phyloP scores from a whole-genome alignment of 2,113 vertebrate genomes.

The Megaceryle maxima region DNA sequence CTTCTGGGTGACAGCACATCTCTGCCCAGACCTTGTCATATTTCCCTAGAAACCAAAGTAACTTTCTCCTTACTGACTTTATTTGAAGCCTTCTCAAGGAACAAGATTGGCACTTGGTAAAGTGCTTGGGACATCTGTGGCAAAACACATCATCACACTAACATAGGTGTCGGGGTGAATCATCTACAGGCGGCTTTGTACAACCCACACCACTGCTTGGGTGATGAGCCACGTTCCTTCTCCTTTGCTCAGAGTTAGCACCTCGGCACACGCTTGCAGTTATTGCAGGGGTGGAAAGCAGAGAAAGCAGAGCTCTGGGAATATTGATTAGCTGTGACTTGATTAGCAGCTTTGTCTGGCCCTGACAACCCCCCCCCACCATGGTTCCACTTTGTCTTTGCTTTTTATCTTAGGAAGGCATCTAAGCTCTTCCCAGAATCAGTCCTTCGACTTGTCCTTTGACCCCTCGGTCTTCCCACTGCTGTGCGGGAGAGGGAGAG shows the following conservation, averaged over 20 bases:
- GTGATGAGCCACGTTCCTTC: neutral
- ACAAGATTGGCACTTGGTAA: neutral
- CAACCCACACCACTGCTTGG: neutral
- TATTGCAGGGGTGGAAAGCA: neutral
- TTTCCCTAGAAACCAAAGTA: conserved; percentile 1
- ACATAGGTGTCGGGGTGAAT: conserved; percentile 3
- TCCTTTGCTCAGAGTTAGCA: neutral
- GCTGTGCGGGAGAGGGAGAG: neutral
- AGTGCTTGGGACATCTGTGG: neutral
- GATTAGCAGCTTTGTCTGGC: neutral
- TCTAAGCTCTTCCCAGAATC: neutral
- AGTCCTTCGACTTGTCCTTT: neutral
- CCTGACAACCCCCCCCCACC: neutral
- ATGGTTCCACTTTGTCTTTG: neutral
- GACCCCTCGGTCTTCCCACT: neutral
- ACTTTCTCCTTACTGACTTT: conserved; percentile 19
- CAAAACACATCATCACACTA: neutral
- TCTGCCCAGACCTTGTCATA: neutral
- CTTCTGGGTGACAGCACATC: neutral
- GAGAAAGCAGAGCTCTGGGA: neutral
- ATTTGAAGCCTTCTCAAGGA: neutral
- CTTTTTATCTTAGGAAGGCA: neutral
- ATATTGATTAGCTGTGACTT: neutral
- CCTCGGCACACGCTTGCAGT: neutral
- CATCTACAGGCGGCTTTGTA: neutral